Conservation (phyloP, 2,797 vertebrate genomes). For the Trachurus trachurus region DNA sequence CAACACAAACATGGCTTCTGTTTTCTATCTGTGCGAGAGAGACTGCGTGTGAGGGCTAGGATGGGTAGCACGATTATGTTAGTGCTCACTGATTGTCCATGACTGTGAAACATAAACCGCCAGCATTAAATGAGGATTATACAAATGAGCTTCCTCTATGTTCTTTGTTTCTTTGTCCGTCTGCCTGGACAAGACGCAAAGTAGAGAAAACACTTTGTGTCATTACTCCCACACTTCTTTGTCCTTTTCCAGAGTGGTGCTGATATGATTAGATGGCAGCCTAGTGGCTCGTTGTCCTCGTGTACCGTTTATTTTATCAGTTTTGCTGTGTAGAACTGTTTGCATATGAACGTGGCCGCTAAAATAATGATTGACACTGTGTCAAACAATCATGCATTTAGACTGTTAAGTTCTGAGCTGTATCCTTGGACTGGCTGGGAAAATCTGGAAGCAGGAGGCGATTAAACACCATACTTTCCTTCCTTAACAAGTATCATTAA, state of each 20-base stretch:
- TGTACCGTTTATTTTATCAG: conserved; percentile 3
- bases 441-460: conserved; percentile 22
- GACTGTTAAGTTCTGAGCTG: conserved; percentile 5
- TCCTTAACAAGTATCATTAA: conserved; percentile 24
- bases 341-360: conserved; percentile 10
- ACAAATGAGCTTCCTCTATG: conserved; percentile 74
- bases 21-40: conserved; percentile 83
- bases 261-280: not conserved
- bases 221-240: conserved; percentile 23
- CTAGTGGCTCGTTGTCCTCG: not conserved
- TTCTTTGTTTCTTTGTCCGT: conserved; percentile 55
- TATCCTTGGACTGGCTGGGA: conserved; percentile 9
- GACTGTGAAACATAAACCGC: conserved; percentile 77
- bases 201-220: conserved; percentile 21
- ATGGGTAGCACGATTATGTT: conserved; percentile 71
- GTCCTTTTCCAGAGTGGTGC: conserved; percentile 9
- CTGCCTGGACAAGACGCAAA: conserved; percentile 34
- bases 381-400: conserved; percentile 16
- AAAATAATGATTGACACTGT: conserved; percentile 14
- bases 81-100: conserved; percentile 68
- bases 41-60: conserved; percentile 67
- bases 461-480: conserved; percentile 29
- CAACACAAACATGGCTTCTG: conserved; percentile 87
- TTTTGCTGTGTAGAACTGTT: conserved; percentile 14
- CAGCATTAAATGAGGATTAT: conserved; percentile 76